Evolutionary conservation across 92 coral and sea anemone genomes (phyloP).

Genomic region (Epizoanthus stellaris): DNA sequence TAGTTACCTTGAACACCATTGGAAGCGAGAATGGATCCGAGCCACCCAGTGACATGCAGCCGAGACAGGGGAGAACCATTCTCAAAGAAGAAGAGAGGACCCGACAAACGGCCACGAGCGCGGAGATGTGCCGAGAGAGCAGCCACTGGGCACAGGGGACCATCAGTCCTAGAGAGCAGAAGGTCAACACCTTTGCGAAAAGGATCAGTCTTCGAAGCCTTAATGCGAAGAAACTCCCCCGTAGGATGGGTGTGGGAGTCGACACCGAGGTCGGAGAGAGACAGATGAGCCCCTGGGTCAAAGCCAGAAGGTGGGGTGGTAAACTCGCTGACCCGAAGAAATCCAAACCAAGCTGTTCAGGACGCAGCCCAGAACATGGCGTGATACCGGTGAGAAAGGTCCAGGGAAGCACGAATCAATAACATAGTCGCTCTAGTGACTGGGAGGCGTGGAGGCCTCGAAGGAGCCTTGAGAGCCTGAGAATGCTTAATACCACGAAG

Average conservation of each 20-base stretch:
- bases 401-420: too few relatives aligned
- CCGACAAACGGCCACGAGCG: slow-evolving; percentile 12
- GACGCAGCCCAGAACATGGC: slow-evolving; percentile 12
- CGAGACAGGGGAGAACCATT: slow-evolving; percentile 49
- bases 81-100: slow-evolving; percentile 54
- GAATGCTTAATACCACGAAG: too few relatives aligned
- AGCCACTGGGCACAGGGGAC: slow-evolving; percentile 43
- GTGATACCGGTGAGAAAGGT: background rate
- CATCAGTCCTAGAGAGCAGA: slow-evolving; percentile 14
- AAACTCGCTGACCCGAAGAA: slow-evolving; percentile 19
- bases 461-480: too few relatives aligned
- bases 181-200: slow-evolving; percentile 49
- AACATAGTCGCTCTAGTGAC: too few relatives aligned
- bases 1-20: background rate
- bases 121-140: slow-evolving; percentile 49
- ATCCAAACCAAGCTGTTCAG: slow-evolving; percentile 22
- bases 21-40: background rate
- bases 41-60: background rate
- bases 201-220: slow-evolving; percentile 50
- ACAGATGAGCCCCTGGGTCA: slow-evolving; percentile 1
- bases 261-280: background rate
- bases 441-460: too few relatives aligned
- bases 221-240: background rate
- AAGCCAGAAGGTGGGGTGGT: background rate
- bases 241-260: slow-evolving; percentile 17